Evolutionary conservation across 2,888 invertebrate genomes (phyloP).

Genomic region (Chesias legatella): DNA sequence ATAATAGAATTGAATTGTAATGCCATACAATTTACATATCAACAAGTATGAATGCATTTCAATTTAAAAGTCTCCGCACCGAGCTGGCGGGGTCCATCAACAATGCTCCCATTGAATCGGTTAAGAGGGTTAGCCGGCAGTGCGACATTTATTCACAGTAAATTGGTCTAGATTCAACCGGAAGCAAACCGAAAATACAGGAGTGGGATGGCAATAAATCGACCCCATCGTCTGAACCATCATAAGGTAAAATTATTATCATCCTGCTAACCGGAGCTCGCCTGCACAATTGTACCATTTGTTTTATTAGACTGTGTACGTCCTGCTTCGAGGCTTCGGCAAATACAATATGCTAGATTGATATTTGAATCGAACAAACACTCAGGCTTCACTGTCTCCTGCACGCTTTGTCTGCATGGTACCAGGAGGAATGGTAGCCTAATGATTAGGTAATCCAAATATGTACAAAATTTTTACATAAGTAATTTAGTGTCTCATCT

Average conservation of each 20-base stretch:
- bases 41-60: slow-evolving; percentile 47
- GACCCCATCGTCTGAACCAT: slow-evolving; percentile 48
- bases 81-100: slow-evolving; percentile 31
- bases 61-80: slow-evolving; percentile 45
- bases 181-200: slow-evolving; percentile 56
- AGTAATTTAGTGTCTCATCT: no score
- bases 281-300: slow-evolving; percentile 54
- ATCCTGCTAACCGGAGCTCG: slow-evolving; percentile 50
- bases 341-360: no score
- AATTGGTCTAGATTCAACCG: slow-evolving; percentile 56
- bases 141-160: slow-evolving; percentile 45
- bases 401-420: no score
- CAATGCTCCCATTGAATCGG: slow-evolving; percentile 45
- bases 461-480: no score
- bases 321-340: no score
- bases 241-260: slow-evolving; percentile 55
- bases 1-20: slow-evolving; percentile 33
- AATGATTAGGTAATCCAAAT: no score
- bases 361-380: no score
- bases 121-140: slow-evolving; percentile 42
- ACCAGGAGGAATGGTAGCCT: no score
- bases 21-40: slow-evolving; percentile 47
- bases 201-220: slow-evolving; percentile 54
- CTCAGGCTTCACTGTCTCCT: no score
- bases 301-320: slow-evolving; percentile 34